These are phyloP conservation scores for Porites lutea DNA, from an alignment of 64 coral and sea anemone species.

Conservation along the genomic window DNA sequence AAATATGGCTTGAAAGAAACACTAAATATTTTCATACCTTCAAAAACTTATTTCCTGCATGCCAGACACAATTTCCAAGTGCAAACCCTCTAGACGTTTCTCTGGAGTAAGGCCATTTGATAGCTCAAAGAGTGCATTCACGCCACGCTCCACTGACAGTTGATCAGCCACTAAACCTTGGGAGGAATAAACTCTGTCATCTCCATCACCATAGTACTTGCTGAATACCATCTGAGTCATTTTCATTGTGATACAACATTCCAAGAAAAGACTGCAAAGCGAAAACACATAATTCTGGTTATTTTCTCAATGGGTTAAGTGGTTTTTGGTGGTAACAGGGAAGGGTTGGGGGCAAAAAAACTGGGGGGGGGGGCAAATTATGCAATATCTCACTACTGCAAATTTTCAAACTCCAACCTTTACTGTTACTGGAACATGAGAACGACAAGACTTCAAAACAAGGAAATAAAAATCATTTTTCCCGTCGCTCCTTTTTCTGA, in stretches of 20 bases:
- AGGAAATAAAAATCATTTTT: background rate
- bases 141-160: conserved; percentile 48
- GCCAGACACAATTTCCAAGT: conserved; percentile 58
- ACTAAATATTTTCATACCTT: background rate
- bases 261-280: conserved; percentile 39
- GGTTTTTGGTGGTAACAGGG: background rate
- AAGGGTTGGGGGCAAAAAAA: background rate
- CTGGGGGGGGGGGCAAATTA: background rate
- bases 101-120: conserved; percentile 51
- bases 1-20: conserved; percentile 10
- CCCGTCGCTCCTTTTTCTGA: conserved; percentile 15
- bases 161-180: conserved; percentile 61
- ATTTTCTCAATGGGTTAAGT: conserved; percentile 2
- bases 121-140: conserved; percentile 48
- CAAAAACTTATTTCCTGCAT: conserved; percentile 49
- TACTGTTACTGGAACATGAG: conserved; percentile 20
- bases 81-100: conserved; percentile 34
- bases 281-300: conserved; percentile 16
- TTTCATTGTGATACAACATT: conserved; percentile 60
- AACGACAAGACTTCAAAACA: conserved; percentile 20
- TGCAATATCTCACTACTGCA: background rate
- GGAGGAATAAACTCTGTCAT: conserved; percentile 46
- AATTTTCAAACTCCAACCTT: conserved; percentile 7
- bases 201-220: conserved; percentile 43
- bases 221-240: conserved; percentile 53